phyloP scores from a whole-genome alignment of 2,888 invertebrate species.

The Lymantria dispar region DNA sequence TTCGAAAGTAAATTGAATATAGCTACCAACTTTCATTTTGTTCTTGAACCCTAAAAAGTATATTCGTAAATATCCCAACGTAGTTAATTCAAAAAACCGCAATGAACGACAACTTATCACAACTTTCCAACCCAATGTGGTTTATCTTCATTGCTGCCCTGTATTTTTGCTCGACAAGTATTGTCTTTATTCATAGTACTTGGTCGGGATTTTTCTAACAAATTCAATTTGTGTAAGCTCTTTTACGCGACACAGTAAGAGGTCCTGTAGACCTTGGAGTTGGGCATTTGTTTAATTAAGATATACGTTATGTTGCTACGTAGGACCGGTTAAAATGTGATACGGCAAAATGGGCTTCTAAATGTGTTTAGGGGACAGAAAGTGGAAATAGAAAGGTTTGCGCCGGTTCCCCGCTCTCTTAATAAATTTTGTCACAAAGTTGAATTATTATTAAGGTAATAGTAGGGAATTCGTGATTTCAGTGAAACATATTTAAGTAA shows the following conservation, averaged over 20 bases:
- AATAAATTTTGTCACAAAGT: not conserved
- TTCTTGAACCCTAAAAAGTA: not conserved
- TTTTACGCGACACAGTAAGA: constrained; percentile 29
- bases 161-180: constrained; percentile 22
- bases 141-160: constrained; percentile 28
- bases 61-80: constrained; percentile 3
- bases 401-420: constrained; percentile 1
- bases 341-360: constrained; percentile 13
- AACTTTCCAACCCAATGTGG: constrained; percentile 20
- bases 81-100: constrained; percentile 5
- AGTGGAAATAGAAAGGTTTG: constrained; percentile 8
- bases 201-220: constrained; percentile 32
- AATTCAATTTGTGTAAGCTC: constrained; percentile 51
- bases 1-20: too few species aligned
- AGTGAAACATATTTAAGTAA: not conserved
- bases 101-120: constrained; percentile 26
- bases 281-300: constrained; percentile 35
- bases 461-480: not conserved
- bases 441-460: constrained; percentile 1
- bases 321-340: constrained; percentile 23
- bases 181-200: constrained; percentile 35
- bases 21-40: too few species aligned
- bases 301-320: constrained; percentile 27
- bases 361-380: constrained; percentile 13
- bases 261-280: constrained; percentile 21